A percentile compares a stretch with the other conserved stretches of the same genome.
These are phyloP conservation scores for Hydrozoanthus tunicans DNA, from an alignment of 64 coral and sea anemone species.

Conservation along the genomic window DNA sequence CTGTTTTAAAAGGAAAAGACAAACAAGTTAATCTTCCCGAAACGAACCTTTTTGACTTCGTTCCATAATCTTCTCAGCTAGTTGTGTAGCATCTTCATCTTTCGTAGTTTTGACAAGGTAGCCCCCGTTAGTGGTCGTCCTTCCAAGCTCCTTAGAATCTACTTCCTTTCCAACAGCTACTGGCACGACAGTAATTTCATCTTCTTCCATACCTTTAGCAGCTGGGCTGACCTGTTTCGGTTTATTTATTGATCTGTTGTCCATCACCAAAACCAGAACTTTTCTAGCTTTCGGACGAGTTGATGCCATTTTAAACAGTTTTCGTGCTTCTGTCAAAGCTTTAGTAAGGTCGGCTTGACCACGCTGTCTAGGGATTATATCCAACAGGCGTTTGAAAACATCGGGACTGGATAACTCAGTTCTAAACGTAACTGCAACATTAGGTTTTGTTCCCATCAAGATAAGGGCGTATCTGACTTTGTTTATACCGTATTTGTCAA, in stretches of 20 bases:
- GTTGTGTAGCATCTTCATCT: constrained; percentile 18
- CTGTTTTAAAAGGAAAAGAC: too few species aligned
- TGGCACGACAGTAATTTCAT: constrained; percentile 69
- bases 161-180: constrained; percentile 69
- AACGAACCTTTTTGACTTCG: constrained; percentile 64
- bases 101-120: constrained; percentile 52
- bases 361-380: constrained; percentile 24
- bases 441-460: constrained; percentile 7
- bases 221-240: constrained; percentile 35
- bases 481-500: constrained; percentile 48
- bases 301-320: constrained; percentile 17
- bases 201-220: constrained; percentile 62
- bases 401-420: background rate
- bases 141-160: constrained; percentile 67
- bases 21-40: background rate
- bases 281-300: constrained; percentile 63
- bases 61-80: constrained; percentile 61
- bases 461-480: constrained; percentile 49
- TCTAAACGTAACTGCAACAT: background rate
- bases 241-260: constrained; percentile 53
- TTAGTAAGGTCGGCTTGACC: constrained; percentile 16
- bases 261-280: constrained; percentile 79
- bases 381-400: background rate
- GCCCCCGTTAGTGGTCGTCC: constrained; percentile 63
- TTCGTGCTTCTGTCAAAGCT: background rate